Conservation (phyloP, 2,888 invertebrate genomes). For the Drosophila atroscutellata region DNA sequence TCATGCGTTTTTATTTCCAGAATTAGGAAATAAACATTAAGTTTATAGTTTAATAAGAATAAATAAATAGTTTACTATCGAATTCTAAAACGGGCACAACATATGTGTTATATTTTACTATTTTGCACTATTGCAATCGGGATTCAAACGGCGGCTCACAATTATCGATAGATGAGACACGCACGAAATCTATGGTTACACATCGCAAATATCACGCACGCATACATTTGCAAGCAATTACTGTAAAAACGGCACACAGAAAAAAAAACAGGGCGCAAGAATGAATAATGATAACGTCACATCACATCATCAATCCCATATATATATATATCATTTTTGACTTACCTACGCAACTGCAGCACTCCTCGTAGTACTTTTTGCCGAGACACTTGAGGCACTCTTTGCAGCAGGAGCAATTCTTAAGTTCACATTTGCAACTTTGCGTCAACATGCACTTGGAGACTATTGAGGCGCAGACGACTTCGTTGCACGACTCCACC, state of each 20-base stretch:
- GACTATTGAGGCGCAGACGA: conserved; percentile 97
- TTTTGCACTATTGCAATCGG: conserved; percentile 27
- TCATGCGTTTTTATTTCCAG: background rate
- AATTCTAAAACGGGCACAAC: background rate
- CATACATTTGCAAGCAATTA: conserved; percentile 22
- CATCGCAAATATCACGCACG: conserved; percentile 48
- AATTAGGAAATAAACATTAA: background rate
- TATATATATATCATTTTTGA: conserved; percentile 13
- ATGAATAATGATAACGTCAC: conserved; percentile 56
- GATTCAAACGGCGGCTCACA: conserved; percentile 65
- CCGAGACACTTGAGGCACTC: conserved; percentile 96
- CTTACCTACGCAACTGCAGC: conserved; percentile 99
- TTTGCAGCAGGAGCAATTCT: conserved; percentile 96
- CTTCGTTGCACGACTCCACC: conserved; percentile 91
- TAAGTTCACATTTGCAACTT: conserved; percentile 97
- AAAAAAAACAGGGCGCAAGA: conserved; percentile 53
- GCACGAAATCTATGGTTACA: conserved; percentile 39
- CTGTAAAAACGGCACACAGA: conserved; percentile 39
- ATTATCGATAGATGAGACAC: conserved; percentile 62
- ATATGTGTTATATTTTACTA: conserved; percentile 38
- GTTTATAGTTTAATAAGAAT: background rate
- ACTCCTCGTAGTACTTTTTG: conserved; percentile 93
- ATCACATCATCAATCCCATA: conserved; percentile 61
- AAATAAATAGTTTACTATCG: background rate
- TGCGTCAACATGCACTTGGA: conserved; percentile 98